A percentile compares a stretch with the other conserved stretches of the same genome.
phyloP scores from a whole-genome alignment of 1,140 invertebrate genomes.

The Calliphora vicina region DNA sequence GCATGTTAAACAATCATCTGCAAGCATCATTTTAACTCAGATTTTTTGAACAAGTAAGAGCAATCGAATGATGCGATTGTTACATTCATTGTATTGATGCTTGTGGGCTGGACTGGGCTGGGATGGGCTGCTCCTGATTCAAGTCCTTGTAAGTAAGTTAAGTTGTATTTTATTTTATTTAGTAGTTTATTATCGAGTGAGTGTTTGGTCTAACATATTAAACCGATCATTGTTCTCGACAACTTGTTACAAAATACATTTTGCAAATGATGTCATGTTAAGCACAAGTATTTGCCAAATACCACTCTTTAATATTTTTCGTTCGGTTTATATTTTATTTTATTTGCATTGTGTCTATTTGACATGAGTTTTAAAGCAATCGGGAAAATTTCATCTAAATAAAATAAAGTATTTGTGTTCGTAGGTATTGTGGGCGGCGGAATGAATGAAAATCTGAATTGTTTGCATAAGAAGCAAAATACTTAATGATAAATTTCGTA shows the following conservation, averaged over 20 bases:
- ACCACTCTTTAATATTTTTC: no score
- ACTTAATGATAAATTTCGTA: no score
- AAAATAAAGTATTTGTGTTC: neutral
- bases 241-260: constrained; percentile 27
- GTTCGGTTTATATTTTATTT: neutral
- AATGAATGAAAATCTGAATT: no score
- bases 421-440: no score
- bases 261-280: constrained; percentile 29
- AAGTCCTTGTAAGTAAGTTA: neutral
- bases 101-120: no score
- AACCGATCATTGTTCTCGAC: constrained; percentile 31
- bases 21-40: neutral
- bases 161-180: neutral
- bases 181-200: neutral
- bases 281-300: neutral
- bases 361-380: neutral
- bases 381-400: neutral
- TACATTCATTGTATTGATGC: neutral
- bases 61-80: neutral
- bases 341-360: neutral
- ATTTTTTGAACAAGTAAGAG: neutral
- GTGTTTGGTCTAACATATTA: constrained; percentile 11
- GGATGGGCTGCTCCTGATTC: neutral
- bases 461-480: no score
- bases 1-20: neutral